Evolutionary conservation across 1,140 invertebrate genomes (phyloP).

Genomic region (Ectropis grisescens): DNA sequence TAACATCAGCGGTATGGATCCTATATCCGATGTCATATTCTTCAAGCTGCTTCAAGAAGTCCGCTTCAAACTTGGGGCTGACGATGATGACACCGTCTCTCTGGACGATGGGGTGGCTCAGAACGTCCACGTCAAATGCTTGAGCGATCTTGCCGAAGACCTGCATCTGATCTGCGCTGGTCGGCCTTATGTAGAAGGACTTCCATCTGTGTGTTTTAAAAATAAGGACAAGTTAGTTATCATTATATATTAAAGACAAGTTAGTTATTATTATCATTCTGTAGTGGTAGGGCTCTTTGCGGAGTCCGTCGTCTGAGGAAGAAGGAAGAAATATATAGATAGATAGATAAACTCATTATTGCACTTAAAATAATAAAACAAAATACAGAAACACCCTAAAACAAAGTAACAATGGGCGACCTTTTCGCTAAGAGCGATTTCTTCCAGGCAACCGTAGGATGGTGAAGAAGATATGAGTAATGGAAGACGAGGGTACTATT

Average conservation of each 20-base stretch:
- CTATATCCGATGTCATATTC: conserved; percentile 5
- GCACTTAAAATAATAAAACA: too few relatives aligned
- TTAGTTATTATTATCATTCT: neutral
- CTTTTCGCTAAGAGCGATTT: too few relatives aligned
- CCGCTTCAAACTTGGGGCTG: conserved; percentile 8
- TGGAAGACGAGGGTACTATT: too few relatives aligned
- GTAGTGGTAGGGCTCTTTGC: too few relatives aligned
- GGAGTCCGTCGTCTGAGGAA: too few relatives aligned
- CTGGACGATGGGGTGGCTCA: conserved; percentile 5
- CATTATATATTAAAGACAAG: conserved; percentile 1
- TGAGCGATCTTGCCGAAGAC: conserved; percentile 5
- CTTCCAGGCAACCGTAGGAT: too few relatives aligned
- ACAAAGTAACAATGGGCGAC: too few relatives aligned
- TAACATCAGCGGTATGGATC: conserved; percentile 14
- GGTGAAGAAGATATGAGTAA: too few relatives aligned
- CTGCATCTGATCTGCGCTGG: conserved; percentile 12
- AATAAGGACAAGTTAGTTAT: neutral
- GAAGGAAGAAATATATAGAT: too few relatives aligned
- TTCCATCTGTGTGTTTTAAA: conserved; percentile 34
- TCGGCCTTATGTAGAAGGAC: conserved; percentile 26
- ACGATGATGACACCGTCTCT: conserved; percentile 17
- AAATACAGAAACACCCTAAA: too few relatives aligned
- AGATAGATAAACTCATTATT: too few relatives aligned
- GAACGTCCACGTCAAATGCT: conserved; percentile 14
- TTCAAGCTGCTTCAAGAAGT: conserved; percentile 8